Evolutionary conservation across 2,888 invertebrate genomes (phyloP), one percentile per base, ranked within the genome.

Genomic region (Peribatodes rhomboidaria): DNA sequence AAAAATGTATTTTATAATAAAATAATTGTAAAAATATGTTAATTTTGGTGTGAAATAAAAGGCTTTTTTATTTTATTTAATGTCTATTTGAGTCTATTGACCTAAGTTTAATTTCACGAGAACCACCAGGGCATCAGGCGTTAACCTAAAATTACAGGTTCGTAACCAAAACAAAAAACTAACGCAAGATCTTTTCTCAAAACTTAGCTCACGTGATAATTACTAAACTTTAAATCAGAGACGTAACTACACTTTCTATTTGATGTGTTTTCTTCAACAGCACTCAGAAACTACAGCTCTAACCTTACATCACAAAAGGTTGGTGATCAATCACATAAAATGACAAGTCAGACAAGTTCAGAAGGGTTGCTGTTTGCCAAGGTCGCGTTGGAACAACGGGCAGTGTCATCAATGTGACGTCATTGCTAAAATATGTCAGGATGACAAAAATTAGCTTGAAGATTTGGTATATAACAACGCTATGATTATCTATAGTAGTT

Each of bases 321-420:
- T 47, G 52, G 52, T 58, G 18, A 84, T 83, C 80, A 81, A 83
- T 83, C 84, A 81, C 74, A 65, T 74, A 76, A 84, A 83, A 76
- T 79, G 84, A 83, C 80, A 82, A 78, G 71, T 73, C 67, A 58
- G 84, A 83, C 79, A 82, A 78, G 71, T 73, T 67, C 61, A 58
- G 73, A 70, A 68, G 56, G 71, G 70, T 62, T 69, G 70, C 63
- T 67, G 71, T 67, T 65, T 53, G 46, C 61, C 78, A 78, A 75
- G 83, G 76, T 76, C 75, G 74, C 59, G 67, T 52, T 56, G 56
- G 54, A 65, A 69, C 66, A 61, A 69, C 66, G 71, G 67, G 53
- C 66, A 46, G 55, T 61, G 66, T 57, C 69, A 60, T 54, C 41
- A 47, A 35, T n/a, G 44, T 62, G 64, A 49, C 54, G 54, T 55